Percentiles rank a stretch among this genome's conserved stretches.
These are phyloP conservation scores for Passerculus sandwichensis DNA, from an alignment of 2,797 vertebrate genomes.

Conservation along the genomic window DNA sequence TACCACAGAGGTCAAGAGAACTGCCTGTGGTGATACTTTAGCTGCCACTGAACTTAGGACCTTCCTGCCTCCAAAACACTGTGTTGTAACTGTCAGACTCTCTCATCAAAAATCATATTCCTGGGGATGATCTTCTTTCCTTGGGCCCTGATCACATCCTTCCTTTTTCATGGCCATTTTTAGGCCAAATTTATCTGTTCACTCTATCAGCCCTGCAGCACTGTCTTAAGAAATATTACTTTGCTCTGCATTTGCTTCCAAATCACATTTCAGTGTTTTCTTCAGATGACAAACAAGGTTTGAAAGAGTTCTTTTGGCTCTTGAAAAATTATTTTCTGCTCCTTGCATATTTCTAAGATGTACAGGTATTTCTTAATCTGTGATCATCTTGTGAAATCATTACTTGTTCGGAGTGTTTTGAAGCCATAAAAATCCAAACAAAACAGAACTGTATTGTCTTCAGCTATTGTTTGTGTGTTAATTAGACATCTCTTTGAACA, in stretches of 20 bases:
- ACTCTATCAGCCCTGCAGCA: not conserved
- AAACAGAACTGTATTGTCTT: constrained; percentile 31
- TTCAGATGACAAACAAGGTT: constrained; percentile 51
- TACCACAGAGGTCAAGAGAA: constrained; percentile 69
- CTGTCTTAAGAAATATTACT: constrained; percentile 25
- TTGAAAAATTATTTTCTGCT: constrained; percentile 6
- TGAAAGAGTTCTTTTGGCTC: constrained; percentile 41
- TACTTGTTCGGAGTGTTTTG: constrained; percentile 26
- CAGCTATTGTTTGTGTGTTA: constrained; percentile 58
- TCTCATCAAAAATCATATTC: constrained; percentile 46
- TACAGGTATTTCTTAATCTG: constrained; percentile 32
- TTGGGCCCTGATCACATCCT: not conserved
- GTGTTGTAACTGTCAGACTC: constrained; percentile 25
- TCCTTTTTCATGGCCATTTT: constrained; percentile 33
- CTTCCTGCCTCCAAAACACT: constrained; percentile 47
- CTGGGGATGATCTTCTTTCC: constrained; percentile 14
- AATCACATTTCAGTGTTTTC: constrained; percentile 47
- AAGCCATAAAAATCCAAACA: not conserved
- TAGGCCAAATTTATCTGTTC: constrained; percentile 6
- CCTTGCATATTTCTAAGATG: constrained; percentile 26
- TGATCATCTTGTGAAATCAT: constrained; percentile 46
- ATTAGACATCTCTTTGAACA: constrained; percentile 68
- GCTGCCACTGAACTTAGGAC: constrained; percentile 56
- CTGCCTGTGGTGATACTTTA: constrained; percentile 72
- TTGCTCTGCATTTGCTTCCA: constrained; percentile 47